These are phyloP conservation scores for Forbesichthys agassizii DNA, from an alignment of 2,113 vertebrate species.

Conservation along the genomic window DNA sequence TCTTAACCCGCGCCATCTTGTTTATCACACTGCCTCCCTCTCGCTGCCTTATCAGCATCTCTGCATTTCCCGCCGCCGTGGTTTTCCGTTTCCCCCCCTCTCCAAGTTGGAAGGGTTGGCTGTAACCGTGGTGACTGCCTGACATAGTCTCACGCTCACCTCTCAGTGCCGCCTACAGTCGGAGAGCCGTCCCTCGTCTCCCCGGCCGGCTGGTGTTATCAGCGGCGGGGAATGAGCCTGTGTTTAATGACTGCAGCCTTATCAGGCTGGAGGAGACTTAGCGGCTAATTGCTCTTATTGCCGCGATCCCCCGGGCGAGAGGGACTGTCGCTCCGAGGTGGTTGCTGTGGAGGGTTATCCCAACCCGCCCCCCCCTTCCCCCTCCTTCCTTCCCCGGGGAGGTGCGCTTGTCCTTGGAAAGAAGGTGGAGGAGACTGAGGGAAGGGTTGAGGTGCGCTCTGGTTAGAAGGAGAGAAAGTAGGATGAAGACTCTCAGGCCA, in stretches of 20 bases:
- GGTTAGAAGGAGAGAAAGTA: conserved; percentile 12
- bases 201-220: conserved; percentile 70
- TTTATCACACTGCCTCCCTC: not conserved
- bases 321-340: conserved; percentile 56
- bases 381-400: conserved; percentile 44
- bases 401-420: conserved; percentile 72
- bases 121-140: conserved; percentile 35
- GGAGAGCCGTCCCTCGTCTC: conserved; percentile 55
- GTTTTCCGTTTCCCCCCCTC: not conserved
- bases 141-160: conserved; percentile 52
- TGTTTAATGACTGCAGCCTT: conserved; percentile 80
- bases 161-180: conserved; percentile 51
- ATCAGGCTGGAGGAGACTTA: conserved; percentile 80
- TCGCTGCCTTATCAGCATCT: not conserved
- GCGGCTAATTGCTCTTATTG: conserved; percentile 80
- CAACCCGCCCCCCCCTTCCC: too few relatives aligned
- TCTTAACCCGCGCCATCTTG: too few relatives aligned
- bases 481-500: conserved; percentile 23
- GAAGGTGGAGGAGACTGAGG: conserved; percentile 57
- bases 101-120: conserved; percentile 1
- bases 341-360: too few relatives aligned
- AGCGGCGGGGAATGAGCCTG: conserved; percentile 73
- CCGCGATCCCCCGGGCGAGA: conserved; percentile 69
- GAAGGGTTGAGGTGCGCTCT: not conserved
- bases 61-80: not conserved